Percentiles rank a stretch among this genome's conserved stretches.
Evolutionary conservation across 1,140 invertebrate genomes (phyloP).

Genomic region (Scylla paramamosain): DNA sequence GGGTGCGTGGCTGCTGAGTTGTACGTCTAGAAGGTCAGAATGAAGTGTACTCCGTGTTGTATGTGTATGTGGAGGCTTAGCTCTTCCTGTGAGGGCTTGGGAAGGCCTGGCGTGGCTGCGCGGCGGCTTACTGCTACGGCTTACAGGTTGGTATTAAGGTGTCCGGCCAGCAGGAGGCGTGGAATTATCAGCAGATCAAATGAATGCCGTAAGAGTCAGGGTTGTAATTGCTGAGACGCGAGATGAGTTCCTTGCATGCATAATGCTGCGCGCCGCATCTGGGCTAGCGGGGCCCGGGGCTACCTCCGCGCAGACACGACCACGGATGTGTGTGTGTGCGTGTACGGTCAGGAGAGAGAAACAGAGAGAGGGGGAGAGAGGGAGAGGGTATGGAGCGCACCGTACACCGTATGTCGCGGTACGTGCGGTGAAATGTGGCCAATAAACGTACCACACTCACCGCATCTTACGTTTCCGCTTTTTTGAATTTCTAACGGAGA

Average conservation of each 20-base stretch:
- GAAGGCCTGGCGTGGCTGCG: neutral
- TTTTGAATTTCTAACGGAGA: too few relatives aligned
- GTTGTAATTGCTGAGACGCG: conserved; percentile 68
- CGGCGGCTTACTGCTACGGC: neutral
- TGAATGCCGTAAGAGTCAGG: conserved; percentile 70
- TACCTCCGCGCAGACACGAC: neutral
- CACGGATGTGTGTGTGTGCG: conserved; percentile 25
- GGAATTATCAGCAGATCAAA: conserved; percentile 72
- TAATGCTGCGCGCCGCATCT: conserved; percentile 57
- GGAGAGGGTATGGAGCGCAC: neutral
- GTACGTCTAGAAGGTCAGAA: too few relatives aligned
- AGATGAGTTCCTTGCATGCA: conserved; percentile 73
- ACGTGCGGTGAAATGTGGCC: too few relatives aligned
- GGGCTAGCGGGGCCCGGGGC: neutral
- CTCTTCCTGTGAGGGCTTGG: neutral
- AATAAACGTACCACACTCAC: too few relatives aligned
- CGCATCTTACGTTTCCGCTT: too few relatives aligned
- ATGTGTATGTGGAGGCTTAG: neutral
- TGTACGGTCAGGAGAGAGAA: neutral
- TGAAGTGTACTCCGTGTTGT: neutral
- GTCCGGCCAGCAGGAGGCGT: conserved; percentile 53
- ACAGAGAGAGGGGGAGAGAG: conserved; percentile 16
- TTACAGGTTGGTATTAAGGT: conserved; percentile 64
- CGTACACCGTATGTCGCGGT: too few relatives aligned
- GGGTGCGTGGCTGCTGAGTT: neutral